These are phyloP conservation scores for Numida meleagris DNA, from an alignment of 2,113 vertebrate genomes.

Conservation along the genomic window DNA sequence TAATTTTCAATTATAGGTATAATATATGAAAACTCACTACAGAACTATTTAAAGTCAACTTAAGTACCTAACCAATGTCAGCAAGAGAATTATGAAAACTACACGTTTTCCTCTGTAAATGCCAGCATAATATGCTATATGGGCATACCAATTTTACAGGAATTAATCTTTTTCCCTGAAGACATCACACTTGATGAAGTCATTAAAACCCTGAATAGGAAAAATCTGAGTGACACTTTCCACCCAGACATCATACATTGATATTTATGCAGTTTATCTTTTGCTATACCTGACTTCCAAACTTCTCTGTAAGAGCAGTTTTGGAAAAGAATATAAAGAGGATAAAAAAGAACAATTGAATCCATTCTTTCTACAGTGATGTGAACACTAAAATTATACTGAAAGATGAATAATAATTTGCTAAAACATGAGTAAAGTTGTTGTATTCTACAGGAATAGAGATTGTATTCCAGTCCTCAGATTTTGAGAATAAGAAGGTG, in stretches of 20 bases:
- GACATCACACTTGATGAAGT: background rate
- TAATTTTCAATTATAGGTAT: background rate
- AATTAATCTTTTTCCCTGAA: background rate
- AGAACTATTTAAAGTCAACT: background rate
- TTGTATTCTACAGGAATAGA: background rate
- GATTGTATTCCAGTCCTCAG: background rate
- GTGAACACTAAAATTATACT: background rate
- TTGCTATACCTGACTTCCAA: background rate
- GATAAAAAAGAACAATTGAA: background rate
- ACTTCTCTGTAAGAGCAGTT: background rate
- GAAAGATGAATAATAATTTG: background rate
- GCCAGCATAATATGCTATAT: background rate
- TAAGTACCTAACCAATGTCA: background rate
- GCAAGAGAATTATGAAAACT: background rate
- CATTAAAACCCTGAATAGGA: background rate
- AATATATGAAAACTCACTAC: background rate
- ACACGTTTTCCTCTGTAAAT: conserved; percentile 2
- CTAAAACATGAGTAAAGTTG: background rate
- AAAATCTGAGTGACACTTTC: background rate
- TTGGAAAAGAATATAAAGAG: background rate
- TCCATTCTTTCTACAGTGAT: background rate
- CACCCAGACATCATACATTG: background rate
- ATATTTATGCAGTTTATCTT: background rate
- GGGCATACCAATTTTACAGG: background rate
- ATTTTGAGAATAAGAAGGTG: background rate